These are phyloP conservation scores for Pollenia labialis DNA, from an alignment of 2,888 invertebrate species.

Conservation along the genomic window DNA sequence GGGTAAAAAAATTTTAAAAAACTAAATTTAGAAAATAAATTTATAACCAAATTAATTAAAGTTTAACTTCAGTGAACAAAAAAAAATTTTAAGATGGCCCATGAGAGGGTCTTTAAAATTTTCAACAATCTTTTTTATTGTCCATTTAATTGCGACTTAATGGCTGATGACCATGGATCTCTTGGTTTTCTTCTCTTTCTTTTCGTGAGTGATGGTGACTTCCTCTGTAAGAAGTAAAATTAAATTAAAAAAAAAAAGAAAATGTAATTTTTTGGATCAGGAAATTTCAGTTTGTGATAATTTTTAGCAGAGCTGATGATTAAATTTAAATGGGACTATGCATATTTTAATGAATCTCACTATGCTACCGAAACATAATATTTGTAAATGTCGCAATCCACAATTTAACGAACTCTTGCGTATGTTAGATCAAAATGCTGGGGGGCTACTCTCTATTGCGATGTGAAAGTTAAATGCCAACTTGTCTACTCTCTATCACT, in stretches of 20 bases:
- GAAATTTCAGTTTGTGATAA: not conserved
- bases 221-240: slow-evolving; percentile 77
- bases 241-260: slow-evolving; percentile 10
- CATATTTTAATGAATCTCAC: too few relatives aligned
- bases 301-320: too few relatives aligned
- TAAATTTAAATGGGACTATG: too few relatives aligned
- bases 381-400: too few relatives aligned
- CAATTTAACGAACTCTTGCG: too few relatives aligned
- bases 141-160: slow-evolving; percentile 71
- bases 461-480: too few relatives aligned
- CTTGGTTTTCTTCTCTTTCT: slow-evolving; percentile 82
- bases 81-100: slow-evolving; percentile 12
- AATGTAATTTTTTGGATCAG: not conserved
- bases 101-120: slow-evolving; percentile 10
- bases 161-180: slow-evolving; percentile 82
- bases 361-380: too few relatives aligned
- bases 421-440: too few relatives aligned
- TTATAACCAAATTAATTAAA: slow-evolving; percentile 12
- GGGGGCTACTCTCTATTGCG: too few relatives aligned
- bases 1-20: slow-evolving; percentile 24
- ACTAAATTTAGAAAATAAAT: slow-evolving; percentile 50
- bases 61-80: slow-evolving; percentile 11
- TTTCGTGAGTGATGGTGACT: slow-evolving; percentile 81
- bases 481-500: too few relatives aligned
- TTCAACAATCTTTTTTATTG: not conserved